Conservation (phyloP, 2,113 vertebrate species). For the Chascanopsetta lugubris region DNA sequence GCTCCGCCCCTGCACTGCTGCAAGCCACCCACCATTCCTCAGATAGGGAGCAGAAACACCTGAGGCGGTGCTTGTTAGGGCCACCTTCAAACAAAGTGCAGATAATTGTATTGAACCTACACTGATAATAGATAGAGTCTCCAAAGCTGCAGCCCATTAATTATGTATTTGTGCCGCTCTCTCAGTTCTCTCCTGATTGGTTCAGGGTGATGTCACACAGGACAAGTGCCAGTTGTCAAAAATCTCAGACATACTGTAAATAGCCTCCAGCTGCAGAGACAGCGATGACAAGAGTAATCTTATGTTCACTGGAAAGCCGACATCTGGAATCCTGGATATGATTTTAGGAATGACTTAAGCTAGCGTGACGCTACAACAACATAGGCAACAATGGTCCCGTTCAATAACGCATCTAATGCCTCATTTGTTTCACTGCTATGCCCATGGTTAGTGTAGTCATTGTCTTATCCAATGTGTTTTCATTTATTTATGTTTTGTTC, state of each 20-base stretch:
- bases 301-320: slow-evolving; percentile 50
- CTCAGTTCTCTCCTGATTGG: slow-evolving; percentile 28
- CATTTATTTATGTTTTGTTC: too few species aligned
- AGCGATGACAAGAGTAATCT: slow-evolving; percentile 70
- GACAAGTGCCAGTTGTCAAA: slow-evolving; percentile 54
- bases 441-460: neutral
- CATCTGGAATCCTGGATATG: slow-evolving; percentile 67
- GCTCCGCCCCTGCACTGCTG: slow-evolving; percentile 19
- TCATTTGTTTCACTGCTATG: slow-evolving; percentile 14
- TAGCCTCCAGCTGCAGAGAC: slow-evolving; percentile 65
- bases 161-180: slow-evolving; percentile 10
- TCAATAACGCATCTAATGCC: slow-evolving; percentile 23
- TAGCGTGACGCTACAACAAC: slow-evolving; percentile 60
- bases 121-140: too few species aligned
- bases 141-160: slow-evolving; percentile 37
- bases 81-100: slow-evolving; percentile 8
- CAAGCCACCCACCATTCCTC: slow-evolving; percentile 36
- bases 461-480: neutral
- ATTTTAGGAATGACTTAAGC: slow-evolving; percentile 72
- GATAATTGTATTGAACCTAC: slow-evolving; percentile 7
- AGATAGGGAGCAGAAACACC: slow-evolving; percentile 50
- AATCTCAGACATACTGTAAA: slow-evolving; percentile 50
- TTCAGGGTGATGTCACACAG: slow-evolving; percentile 52
- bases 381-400: slow-evolving; percentile 33
- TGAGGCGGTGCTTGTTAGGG: slow-evolving; percentile 23